Evolutionary conservation across 2,888 invertebrate genomes (phyloP).

Genomic region (Idaea biselata): DNA sequence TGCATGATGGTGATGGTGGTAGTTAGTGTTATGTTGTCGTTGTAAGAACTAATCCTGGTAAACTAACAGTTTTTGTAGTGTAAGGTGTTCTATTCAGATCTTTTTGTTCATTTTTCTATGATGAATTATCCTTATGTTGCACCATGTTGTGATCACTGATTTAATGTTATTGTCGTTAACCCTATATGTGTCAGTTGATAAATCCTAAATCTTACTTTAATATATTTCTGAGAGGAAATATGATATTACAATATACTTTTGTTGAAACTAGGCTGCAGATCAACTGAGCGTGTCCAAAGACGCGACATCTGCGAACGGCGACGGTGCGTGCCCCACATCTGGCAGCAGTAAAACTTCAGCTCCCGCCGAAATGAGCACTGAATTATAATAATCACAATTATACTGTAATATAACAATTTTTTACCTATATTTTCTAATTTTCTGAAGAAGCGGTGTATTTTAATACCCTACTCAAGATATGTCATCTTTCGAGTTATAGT

Average conservation of each 20-base stretch:
- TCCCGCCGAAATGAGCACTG: constrained; percentile 85
- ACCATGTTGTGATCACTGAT: constrained; percentile 33
- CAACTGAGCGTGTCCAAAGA: constrained; percentile 59
- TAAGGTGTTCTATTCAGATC: constrained; percentile 23
- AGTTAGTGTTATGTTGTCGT: constrained; percentile 35
- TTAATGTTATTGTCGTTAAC: constrained; percentile 24
- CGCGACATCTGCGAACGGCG: constrained; percentile 40
- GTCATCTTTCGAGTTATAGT: background rate
- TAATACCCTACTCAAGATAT: background rate
- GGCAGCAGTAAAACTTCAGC: constrained; percentile 49
- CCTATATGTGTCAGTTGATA: constrained; percentile 11
- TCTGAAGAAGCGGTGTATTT: background rate
- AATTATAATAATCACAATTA: constrained; percentile 63
- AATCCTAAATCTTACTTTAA: background rate
- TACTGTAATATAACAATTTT: background rate
- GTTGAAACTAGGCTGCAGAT: constrained; percentile 68
- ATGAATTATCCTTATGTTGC: constrained; percentile 34
- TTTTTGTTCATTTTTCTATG: constrained; percentile 31
- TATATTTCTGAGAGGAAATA: constrained; percentile 10
- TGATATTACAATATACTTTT: constrained; percentile 12
- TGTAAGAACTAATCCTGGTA: constrained; percentile 50
- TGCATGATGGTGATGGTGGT: constrained; percentile 62
- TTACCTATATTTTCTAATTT: background rate
- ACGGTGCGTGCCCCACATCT: constrained; percentile 39
- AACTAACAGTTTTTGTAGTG: constrained; percentile 49